Base-by-base conservation (phyloP, 1,140 invertebrate species). In the Fopius arisanus region DNA sequence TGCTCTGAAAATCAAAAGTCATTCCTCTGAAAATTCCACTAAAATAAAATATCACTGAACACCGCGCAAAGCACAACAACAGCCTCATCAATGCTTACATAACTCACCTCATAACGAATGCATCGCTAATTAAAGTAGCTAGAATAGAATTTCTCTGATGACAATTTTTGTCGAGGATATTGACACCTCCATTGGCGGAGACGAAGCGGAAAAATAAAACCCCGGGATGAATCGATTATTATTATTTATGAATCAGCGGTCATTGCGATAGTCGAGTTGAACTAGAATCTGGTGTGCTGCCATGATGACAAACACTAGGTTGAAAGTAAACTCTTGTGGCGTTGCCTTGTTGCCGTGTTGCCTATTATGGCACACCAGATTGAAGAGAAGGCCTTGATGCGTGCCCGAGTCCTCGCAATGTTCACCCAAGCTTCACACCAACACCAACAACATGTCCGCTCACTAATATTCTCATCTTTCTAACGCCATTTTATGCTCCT, bases 351-450 rank as follows among this genome's bases (percentile, higher is more conserved):
- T n/a, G n/a, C n/a, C n/a, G 51, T 21, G n/a, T 51, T 59, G 54
- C 54, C 54, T 59, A 59, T 59, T 59, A 59, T 26, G 54, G 54
- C n/a, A 54, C 16, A 51, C 65, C 65, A 67, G 73, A 76, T 78
- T 76, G 72, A 74, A 77, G 73, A 72, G 72, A 74, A 82, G 80
- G 83, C 85, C 83, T 85, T 83, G 84, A 84, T 87, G 84, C 84
- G 83, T 87, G 79, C 82, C 83, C 83, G 83, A 87, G 84, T 82
- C 85, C 85, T 87, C 83, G 85, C 76, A 73, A 79, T 88, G 84
- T 66, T 86, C 86, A 88, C 78, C 86, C 80, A 85, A 87, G 86
- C 86, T 86, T 88, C 80, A 87, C 83, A 80, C 78, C 77, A 76
- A 16, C 62, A 65, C 80, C 85, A 82, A 79, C 86, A 86, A 86